Evolutionary conservation across 35 echinoderm and acorn worm genomes (phyloP), one percentile per base, ranked within the genome.

Genomic region (Lytechinus variegatus): DNA sequence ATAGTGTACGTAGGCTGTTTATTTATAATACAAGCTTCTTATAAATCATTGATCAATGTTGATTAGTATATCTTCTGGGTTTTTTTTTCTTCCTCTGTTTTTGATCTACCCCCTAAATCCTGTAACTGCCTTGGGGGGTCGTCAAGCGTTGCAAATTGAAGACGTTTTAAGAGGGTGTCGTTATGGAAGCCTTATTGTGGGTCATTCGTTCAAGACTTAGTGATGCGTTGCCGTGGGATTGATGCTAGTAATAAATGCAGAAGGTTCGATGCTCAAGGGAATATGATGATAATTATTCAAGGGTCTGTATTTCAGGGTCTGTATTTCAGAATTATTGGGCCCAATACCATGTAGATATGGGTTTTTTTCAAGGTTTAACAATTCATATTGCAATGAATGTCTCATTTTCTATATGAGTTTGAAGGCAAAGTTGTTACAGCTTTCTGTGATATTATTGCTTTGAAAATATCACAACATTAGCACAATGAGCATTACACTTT

Each of bases 101-200:
- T 79, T 79, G 66, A 79, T 44, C 66, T 79, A 24, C 16, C n/a
- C 14, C 66, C 66, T 79, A 24, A 79, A 79, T 79, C 66, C 16
- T 79, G 4, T 79, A 58, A 79, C 66, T 79, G 66, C 66, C 66
- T n/a, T 7, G 66, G 66, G 66, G 66, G 14, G 66, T 79, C 66
- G 24, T 79, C 66, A 79, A 79, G 66, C 66, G 8, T 79, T 79
- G 66, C 66, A 79, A 79, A 79, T 79, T 79, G 66, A 79, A 79
- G 66, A 79, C 66, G 16, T 79, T 79, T 79, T 79, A 79, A 79
- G 66, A 79, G 66, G 66, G 66, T 16, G 66, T 79, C 66, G 66
- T 79, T 79, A 79, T 24, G 66, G 66, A 79, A 79, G 66, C 66
- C 66, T 79, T 79, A 79, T n/a, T 79, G 66, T 79, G 66, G 66